Percentiles rank a stretch among this genome's conserved stretches.
These are phyloP conservation scores for Tarsius wallacei DNA, from an alignment of 2,797 vertebrate genomes.

Conservation along the genomic window DNA sequence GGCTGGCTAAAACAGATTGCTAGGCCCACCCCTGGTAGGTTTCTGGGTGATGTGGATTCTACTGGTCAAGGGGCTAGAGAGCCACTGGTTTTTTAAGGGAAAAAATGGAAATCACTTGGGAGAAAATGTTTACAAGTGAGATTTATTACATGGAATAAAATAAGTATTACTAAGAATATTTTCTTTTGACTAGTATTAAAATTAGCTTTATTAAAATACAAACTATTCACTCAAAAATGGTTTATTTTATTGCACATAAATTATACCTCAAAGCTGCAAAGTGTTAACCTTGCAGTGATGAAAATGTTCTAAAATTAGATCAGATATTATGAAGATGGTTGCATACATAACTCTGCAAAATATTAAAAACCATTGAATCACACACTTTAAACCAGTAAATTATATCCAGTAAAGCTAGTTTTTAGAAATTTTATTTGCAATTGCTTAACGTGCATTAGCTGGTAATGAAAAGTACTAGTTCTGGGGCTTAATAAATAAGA, in stretches of 20 bases:
- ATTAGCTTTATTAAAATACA: constrained; percentile 54
- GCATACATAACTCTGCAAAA: constrained; percentile 34
- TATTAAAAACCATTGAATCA: neutral
- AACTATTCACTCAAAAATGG: constrained; percentile 31
- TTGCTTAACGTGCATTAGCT: constrained; percentile 20
- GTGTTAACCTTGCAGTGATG: neutral
- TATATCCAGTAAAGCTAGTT: neutral
- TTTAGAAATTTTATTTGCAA: constrained; percentile 17
- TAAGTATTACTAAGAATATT: constrained; percentile 14
- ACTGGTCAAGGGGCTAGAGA: neutral
- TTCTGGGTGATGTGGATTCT: neutral
- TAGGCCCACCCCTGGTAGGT: neutral
- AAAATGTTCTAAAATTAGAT: constrained; percentile 43
- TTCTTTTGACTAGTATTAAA: constrained; percentile 18
- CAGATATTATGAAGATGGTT: constrained; percentile 34
- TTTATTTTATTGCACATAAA: constrained; percentile 2
- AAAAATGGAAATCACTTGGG: neutral
- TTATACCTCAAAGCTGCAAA: neutral
- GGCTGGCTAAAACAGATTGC: constrained; percentile 5
- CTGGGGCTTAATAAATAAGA: neutral
- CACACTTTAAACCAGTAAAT: constrained; percentile 27
- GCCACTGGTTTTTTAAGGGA: neutral
- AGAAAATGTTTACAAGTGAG: constrained; percentile 58
- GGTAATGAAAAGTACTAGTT: constrained; percentile 29
- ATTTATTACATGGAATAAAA: constrained; percentile 3